Evolutionary conservation across 1,140 invertebrate genomes (phyloP).

Genomic region (Drosophila azteca): DNA sequence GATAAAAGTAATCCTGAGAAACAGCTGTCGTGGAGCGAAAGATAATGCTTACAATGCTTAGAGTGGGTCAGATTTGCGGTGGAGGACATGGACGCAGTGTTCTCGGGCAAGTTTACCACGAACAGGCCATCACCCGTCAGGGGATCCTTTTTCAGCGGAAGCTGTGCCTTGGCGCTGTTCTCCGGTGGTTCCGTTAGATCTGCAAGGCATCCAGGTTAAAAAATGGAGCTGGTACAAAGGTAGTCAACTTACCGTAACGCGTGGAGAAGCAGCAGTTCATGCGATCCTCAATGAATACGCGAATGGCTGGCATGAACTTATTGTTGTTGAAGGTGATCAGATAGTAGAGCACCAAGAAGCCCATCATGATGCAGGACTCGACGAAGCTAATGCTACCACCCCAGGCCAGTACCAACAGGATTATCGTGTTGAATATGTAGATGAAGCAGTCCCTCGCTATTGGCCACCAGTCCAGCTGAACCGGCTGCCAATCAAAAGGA

Average conservation of each 20-base stretch:
- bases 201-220: constrained; percentile 1
- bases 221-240: too few species aligned
- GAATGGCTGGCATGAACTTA: constrained; percentile 82
- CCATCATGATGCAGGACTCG: constrained; percentile 88
- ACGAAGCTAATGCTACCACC: constrained; percentile 92
- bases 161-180: constrained; percentile 80
- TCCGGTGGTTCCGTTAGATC: constrained; percentile 80
- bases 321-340: constrained; percentile 86
- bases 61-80: constrained; percentile 72
- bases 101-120: constrained; percentile 76
- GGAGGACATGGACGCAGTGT: constrained; percentile 78
- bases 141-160: constrained; percentile 78
- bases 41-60: constrained; percentile 68
- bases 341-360: constrained; percentile 89
- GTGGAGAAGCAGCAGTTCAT: constrained; percentile 81
- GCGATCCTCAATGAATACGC: constrained; percentile 79
- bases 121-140: constrained; percentile 76
- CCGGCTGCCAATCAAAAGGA: constrained; percentile 85
- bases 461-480: constrained; percentile 93
- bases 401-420: constrained; percentile 91
- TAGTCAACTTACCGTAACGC: constrained; percentile 63
- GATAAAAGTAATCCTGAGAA: background rate
- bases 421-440: constrained; percentile 90
- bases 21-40: background rate
- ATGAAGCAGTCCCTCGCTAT: constrained; percentile 93